phyloP scores from a whole-genome alignment of 53 echinoderm and acorn worm genomes.

The Arbacia lixula region DNA sequence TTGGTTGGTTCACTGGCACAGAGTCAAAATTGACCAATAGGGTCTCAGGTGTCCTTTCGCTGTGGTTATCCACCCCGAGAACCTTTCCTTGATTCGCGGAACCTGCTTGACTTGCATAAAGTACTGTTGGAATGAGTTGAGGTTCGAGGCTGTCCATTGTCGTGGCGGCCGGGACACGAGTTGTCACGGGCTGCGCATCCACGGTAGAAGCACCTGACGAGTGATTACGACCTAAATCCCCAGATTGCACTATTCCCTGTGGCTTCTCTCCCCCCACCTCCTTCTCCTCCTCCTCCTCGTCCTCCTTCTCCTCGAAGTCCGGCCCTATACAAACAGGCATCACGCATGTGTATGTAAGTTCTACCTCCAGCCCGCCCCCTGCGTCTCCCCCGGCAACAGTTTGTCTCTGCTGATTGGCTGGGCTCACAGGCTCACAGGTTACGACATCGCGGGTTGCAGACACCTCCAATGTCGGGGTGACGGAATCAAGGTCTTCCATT shows the following conservation, averaged over 20 bases:
- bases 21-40: background rate
- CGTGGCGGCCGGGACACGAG: no score
- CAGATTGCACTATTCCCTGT: slow-evolving; percentile 22
- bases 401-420: slow-evolving; percentile 16
- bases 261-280: background rate
- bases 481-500: background rate
- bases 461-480: no score
- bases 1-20: background rate
- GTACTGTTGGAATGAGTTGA: no score
- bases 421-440: slow-evolving; percentile 15
- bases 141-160: no score
- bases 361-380: background rate
- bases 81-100: no score
- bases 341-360: background rate
- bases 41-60: background rate
- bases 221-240: background rate
- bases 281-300: background rate
- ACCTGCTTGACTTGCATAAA: no score
- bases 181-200: no score
- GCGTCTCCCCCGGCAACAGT: background rate
- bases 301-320: background rate
- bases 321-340: slow-evolving; percentile 23
- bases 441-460: background rate
- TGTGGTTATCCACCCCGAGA: no score
- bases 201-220: no score